These are phyloP conservation scores for Scaptomyza hsui DNA, from an alignment of 1,140 invertebrate species.

Conservation along the genomic window DNA sequence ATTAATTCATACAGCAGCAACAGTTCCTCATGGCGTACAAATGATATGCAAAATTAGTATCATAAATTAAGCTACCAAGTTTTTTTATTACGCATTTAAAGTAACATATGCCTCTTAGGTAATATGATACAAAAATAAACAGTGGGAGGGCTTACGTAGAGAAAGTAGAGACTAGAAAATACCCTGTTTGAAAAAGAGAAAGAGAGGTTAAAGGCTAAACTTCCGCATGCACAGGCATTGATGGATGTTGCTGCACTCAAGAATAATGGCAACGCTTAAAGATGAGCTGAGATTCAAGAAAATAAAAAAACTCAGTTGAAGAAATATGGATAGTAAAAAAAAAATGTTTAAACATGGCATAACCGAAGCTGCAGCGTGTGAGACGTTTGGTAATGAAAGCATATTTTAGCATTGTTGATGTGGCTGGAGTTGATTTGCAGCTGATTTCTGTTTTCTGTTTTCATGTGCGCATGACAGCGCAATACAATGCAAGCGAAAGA, in stretches of 20 bases:
- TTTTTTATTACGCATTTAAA: conserved; percentile 26
- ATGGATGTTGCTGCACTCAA: conserved; percentile 45
- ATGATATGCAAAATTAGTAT: conserved; percentile 40
- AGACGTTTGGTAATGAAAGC: conserved; percentile 79
- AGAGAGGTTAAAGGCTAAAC: conserved; percentile 10
- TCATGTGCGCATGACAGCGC: conserved; percentile 78
- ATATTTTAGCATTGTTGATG: conserved; percentile 74
- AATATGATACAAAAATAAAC: no score
- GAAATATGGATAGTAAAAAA: conserved; percentile 24
- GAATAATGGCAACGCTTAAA: conserved; percentile 34
- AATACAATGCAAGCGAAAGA: conserved; percentile 80
- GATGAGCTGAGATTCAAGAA: conserved; percentile 3
- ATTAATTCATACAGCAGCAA: conserved; percentile 29
- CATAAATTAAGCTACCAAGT: conserved; percentile 7
- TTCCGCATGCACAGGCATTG: conserved; percentile 53
- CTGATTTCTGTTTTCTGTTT: conserved; percentile 45
- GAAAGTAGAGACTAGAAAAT: no score
- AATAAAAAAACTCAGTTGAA: conserved; percentile 12
- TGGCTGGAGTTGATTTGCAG: conserved; percentile 21
- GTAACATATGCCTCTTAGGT: neutral
- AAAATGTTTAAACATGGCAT: conserved; percentile 60
- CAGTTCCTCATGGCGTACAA: conserved; percentile 61
- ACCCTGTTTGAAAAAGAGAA: conserved; percentile 37
- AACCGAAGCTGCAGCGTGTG: conserved; percentile 38
- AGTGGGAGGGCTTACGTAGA: no score